Percentiles rank a stretch among this genome's conserved stretches.
These are phyloP conservation scores for Tetraneura akinire DNA, from an alignment of 1,140 invertebrate species.

Conservation along the genomic window DNA sequence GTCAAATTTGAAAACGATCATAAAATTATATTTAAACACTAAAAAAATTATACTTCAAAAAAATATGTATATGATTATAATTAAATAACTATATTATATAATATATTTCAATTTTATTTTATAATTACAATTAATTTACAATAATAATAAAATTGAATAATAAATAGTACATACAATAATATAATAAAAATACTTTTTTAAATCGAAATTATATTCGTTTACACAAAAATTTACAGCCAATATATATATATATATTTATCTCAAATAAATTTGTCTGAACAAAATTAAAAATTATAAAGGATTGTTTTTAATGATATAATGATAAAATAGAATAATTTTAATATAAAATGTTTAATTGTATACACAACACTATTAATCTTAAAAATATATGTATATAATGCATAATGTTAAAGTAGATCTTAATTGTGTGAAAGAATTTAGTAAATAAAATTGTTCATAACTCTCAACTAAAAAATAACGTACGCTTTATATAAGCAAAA, in stretches of 20 bases:
- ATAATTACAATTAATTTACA: constrained; percentile 37
- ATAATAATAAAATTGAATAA: constrained; percentile 34
- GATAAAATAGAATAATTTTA: constrained; percentile 17
- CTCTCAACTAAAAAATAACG: neutral
- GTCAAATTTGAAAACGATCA: too few relatives aligned
- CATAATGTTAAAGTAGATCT: constrained; percentile 19
- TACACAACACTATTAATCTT: constrained; percentile 4
- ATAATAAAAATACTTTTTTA: constrained; percentile 45
- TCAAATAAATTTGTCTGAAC: constrained; percentile 45
- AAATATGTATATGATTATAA: constrained; percentile 35
- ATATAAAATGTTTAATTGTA: constrained; percentile 43
- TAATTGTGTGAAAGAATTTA: neutral
- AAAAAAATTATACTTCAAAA: constrained; percentile 25
- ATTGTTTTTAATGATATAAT: constrained; percentile 16
- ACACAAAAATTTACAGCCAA: constrained; percentile 38
- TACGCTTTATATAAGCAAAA: neutral
- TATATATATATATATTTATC: neutral
- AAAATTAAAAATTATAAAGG: constrained; percentile 42
- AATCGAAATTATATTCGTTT: constrained; percentile 37
- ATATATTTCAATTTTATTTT: constrained; percentile 14
- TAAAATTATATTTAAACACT: constrained; percentile 30
- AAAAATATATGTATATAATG: constrained; percentile 21
- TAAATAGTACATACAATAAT: constrained; percentile 49
- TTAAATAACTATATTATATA: neutral
- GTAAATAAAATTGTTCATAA: constrained; percentile 19